A percentile compares a stretch with the other conserved stretches of the same genome.
Conservation (phyloP, 2,888 invertebrate species). For the Branchellion lobata region DNA sequence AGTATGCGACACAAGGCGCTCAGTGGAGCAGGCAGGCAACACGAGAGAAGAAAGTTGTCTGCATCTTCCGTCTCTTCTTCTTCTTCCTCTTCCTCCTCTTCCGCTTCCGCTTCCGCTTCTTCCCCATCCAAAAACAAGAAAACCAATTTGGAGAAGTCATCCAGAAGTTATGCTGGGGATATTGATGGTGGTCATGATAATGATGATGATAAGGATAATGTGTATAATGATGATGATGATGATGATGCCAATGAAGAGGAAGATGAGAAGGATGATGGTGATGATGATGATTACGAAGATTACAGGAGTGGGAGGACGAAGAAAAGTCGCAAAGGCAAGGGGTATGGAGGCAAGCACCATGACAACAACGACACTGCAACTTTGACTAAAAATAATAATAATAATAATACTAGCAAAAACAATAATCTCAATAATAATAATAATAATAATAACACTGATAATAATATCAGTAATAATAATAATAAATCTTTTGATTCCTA, state of each 20-base stretch:
- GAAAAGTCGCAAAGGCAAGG: not conserved
- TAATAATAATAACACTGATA: not conserved
- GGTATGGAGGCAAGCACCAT: not conserved
- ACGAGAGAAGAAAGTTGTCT: no score
- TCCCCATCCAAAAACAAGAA: not conserved
- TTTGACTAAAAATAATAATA: no score
- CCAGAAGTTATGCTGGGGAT: not conserved
- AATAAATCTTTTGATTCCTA: constrained; percentile 16
- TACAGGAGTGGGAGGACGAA: not conserved
- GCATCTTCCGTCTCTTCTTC: no score
- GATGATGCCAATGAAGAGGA: not conserved
- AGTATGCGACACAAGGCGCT: not conserved
- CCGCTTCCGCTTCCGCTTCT: not conserved
- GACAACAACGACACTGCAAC: not conserved
- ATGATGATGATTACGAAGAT: constrained; percentile 5
- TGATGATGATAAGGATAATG: not conserved
- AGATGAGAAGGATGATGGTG: not conserved
- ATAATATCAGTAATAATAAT: constrained; percentile 4
- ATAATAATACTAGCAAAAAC: constrained; percentile 7
- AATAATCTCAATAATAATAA: not conserved
- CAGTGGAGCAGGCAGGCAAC: not conserved
- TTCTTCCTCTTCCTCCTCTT: not conserved
- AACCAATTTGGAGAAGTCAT: not conserved
- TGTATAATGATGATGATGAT: not conserved
- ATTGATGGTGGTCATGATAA: not conserved